Evolutionary conservation across 2,888 invertebrate species (phyloP).

Genomic region (Cataglyphis albicans): DNA sequence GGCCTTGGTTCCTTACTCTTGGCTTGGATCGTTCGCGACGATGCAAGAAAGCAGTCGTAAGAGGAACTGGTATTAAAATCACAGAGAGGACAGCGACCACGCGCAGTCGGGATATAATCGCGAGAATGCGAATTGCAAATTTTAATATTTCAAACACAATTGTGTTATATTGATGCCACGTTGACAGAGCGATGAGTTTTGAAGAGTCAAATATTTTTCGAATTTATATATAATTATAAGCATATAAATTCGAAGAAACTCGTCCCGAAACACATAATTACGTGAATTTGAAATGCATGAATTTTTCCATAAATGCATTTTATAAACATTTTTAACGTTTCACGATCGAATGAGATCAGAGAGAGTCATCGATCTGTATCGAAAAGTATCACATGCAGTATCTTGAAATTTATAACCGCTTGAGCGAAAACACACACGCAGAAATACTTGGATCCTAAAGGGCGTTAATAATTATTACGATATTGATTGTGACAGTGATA

Average conservation of each 20-base stretch:
- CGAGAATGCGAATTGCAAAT: conserved; percentile 1
- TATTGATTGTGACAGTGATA: conserved; percentile 63
- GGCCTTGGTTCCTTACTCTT: conserved; percentile 10
- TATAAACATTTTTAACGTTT: neutral
- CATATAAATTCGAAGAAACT: neutral
- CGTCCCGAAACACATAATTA: neutral
- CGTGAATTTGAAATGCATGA: neutral
- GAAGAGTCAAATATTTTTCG: neutral
- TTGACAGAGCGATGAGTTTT: conserved; percentile 8
- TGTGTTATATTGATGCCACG: neutral
- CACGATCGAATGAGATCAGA: neutral
- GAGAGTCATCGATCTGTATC: neutral
- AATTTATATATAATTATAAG: neutral
- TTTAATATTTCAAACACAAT: neutral
- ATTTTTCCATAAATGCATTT: neutral
- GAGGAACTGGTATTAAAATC: conserved; percentile 11
- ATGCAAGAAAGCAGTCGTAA: conserved; percentile 1
- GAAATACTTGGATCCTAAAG: conserved; percentile 10
- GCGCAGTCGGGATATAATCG: conserved; percentile 1
- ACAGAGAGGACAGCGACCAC: conserved; percentile 9
- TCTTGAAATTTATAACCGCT: conserved; percentile 14
- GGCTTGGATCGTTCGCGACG: conserved; percentile 24
- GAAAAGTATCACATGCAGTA: neutral
- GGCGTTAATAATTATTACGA: conserved; percentile 19
- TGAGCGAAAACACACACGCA: neutral